Evolutionary conservation across 1,140 invertebrate genomes (phyloP), one percentile per base, ranked within the genome.

Genomic region (Bombus superbus): DNA sequence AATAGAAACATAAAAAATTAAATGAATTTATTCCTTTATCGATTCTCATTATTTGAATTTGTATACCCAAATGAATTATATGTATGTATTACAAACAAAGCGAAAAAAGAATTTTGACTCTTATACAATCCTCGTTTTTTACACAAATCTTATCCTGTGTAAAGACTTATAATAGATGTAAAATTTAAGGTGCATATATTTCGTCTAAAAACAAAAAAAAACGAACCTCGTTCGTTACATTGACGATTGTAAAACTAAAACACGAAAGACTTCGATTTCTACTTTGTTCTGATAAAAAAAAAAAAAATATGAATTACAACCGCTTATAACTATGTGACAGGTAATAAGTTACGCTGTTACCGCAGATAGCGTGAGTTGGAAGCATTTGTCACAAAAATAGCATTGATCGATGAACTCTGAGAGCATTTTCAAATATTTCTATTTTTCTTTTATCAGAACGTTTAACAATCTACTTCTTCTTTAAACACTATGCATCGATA

Each of bases 291-390:
- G n/a, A 18, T 71, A 40, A 28, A 71, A 71, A 28, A 66, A 28
- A 66, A 35, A 66, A 5, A 69, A 62, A 62, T n/a, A 62, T 62
- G 38, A 71, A 40, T 71, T 71, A 71, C 38, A 25, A 25, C 38
- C 38, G 25, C 25, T 71, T 71, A 40, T 71, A 71, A 40, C 68
- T 40, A 71, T 40, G 38, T 40, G 68, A 71, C 68, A 71, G 68
- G 68, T 71, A 71, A 71, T 71, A 71, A 71, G 68, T 71, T 71
- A 40, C 68, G 38, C 68, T 71, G 68, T 71, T 71, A 71, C 4
- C 32, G 25, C 18, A 71, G 68, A 71, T 71, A 71, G 68, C 66
- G 66, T 71, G 68, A 40, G 38, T 71, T 40, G 35, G 38, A 32
- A 28, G 38, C 68, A 71, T 71, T 71, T 71, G 68, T 71, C 68